Evolutionary conservation across 2,797 vertebrate genomes (phyloP), one percentile per base, ranked within the genome.

Genomic region (Enteromius argenteus): DNA sequence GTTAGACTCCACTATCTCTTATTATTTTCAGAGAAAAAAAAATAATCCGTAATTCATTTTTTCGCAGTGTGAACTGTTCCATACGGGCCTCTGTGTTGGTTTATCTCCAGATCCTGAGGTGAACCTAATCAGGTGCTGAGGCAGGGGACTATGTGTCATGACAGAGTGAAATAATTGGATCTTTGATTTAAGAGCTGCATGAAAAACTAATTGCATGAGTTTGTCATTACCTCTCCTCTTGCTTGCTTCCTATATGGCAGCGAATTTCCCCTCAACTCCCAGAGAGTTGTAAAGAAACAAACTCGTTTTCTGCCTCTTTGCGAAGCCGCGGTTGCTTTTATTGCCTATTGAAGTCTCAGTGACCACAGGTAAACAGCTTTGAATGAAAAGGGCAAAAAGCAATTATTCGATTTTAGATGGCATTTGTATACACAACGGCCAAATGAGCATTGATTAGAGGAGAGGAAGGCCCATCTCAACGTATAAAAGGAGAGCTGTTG

Each of bases 121-220:
- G 64, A 49, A 46, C 69, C 88, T 74, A 84, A 80, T 89, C 90
- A 86, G 60, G 51, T 67, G 51, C 51, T 42, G 30, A 69, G 23
- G 56, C 60, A 72, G 84, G 83, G 74, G 64, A 86, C 80, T 87
- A 78, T 80, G 62, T 42, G 14, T 64, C 77, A 83, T 78, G 76
- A 89, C 86, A 23, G 79, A 58, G 58, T 77, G 37, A 72, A 72
- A 67, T 75, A 66, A 76, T 67, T 85, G 84, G 46, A 80, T 81
- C n/a, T 66, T 37, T 88, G 85, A 90, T 90, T 88, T 85, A 80
- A 84, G 60, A 84, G 32, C 76, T 2, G 37, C 35, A 35, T 74
- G 4, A 13, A 76, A 64, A 81, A 81, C 49, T 87, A 88, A 90
- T 90, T 89, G 73, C 68, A 53, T 35, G 37, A 46, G 67, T 68